Base-by-base conservation (phyloP, 2,113 vertebrate species). In the Empidonax traillii region DNA sequence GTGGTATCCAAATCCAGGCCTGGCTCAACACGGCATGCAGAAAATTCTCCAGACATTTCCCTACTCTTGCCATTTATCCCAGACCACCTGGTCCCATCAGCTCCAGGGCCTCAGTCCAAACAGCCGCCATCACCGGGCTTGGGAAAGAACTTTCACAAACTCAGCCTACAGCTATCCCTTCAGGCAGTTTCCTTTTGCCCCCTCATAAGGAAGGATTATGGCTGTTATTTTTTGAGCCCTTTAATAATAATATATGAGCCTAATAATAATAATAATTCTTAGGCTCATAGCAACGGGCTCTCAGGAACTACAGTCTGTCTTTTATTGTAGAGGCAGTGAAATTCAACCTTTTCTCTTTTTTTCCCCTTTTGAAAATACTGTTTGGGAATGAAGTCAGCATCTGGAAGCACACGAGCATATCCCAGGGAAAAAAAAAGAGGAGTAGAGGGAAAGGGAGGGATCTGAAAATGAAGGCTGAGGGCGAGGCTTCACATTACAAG, bases 401-500 rank as follows among this genome's bases (percentile, higher is more conserved):
- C 83, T 79, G 80, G 56, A 93, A 35, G 18, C 56, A 67, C 49
- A 72, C 5, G 44, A 86, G 55, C 52, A 33, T 49, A 92, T 78
- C 39, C n/a, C 6, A 14, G 59, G 44, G 19, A 79, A 95, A 80
- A 92, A 91, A 89, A 91, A 89, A 79, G 80, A 92, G 68, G 52
- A 65, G 65, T 10, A 2, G 35, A 85, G 61, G 59, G 81, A 31
- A 93, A 94, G 93, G 86, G 86, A 95, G 76, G 73, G 83, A 92
- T 83, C 61, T 89, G 86, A 90, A 95, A 95, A 92, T 5, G 52
- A 96, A 95, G 82, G 41, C 53, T 72, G 83, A 93, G 76, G 76
- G 83, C 0, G 0, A 93, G 94, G 96, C 91, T 96, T 97, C 95
- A 85, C 91, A 25, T 96, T 96, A 92, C 94, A 95, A 79, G 86